Evolutionary conservation across 1,140 invertebrate species (phyloP), one percentile per base, ranked within the genome.

Genomic region (Drosophila pachea): DNA sequence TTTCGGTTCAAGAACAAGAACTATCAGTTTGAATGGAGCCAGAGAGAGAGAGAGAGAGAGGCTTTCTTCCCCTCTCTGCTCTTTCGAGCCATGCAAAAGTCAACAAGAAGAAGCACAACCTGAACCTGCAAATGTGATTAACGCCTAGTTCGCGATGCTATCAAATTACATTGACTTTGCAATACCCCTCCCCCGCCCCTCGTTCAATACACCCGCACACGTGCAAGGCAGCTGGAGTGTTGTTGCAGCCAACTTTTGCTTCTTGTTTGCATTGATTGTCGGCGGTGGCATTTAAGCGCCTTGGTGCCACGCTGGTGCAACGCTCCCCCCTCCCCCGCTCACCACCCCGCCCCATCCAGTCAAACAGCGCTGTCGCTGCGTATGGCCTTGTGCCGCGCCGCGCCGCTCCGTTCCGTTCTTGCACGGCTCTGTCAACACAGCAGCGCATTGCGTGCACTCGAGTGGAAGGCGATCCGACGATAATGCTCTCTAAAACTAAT

Each of bases 401-500:
- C 50, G 56, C 38, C 70, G 53, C 66, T 73, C 68, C 52, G 62
- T 62, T 59, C 64, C 16, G 42, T 32, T 11, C 40, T 42, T 5
- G 40, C 40, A 22, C 45, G 29, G 36, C 45, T 29, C 16, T 29
- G 16, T 22, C 45, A 47, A 11, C 45, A 47, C 16, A 47, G 62
- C 69, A 54, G 62, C 54, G 62, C 69, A 63, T 74, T 63, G 63
- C 69, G 59, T 76, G 63, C 84, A 84, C 50, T 87, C 70, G 84
- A 87, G 84, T 87, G 84, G 84, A 87, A 87, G 22, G 74, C 78
- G 74, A 87, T 83, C 83, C 78, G 58, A 55, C 79, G 84, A 87
- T 87, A 87, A 87, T 87, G 76, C 84, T 87, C 78, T 73, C 81
- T 86, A 86, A 86, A 81, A 87, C 86, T 79, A 83, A 88, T 82